Percentiles rank a stretch among this genome's conserved stretches.
Conservation (phyloP, 2,797 vertebrate species). For the Acanthurus leucopareius region DNA sequence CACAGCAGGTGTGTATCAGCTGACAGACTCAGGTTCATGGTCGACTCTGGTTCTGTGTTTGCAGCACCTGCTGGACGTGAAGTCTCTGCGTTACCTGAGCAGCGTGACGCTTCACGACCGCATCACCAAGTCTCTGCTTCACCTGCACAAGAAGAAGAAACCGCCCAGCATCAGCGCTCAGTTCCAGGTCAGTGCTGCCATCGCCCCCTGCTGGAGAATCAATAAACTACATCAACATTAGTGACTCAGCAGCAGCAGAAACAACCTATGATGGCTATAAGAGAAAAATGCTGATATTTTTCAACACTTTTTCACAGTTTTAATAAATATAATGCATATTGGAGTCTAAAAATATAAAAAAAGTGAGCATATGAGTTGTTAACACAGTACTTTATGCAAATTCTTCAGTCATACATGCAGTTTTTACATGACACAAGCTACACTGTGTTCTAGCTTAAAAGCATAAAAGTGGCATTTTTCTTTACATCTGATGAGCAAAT, state of each 20-base stretch:
- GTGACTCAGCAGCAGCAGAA: constrained; percentile 25
- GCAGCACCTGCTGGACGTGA: constrained; percentile 95
- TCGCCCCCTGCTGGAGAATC: constrained; percentile 48
- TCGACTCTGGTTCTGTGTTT: neutral
- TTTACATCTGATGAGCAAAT: neutral
- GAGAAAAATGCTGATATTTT: neutral
- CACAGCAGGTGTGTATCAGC: too few species aligned
- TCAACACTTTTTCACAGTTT: neutral
- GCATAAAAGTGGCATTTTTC: neutral
- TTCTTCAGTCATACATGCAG: neutral
- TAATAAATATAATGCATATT: neutral
- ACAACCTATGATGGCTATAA: rapidly evolving
- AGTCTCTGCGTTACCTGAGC: constrained; percentile 94
- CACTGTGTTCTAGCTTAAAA: neutral
- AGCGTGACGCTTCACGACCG: constrained; percentile 95
- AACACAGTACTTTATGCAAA: neutral
- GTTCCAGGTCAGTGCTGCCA: constrained; percentile 90
- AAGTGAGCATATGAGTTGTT: neutral
- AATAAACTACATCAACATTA: constrained; percentile 26
- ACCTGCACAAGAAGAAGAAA: constrained; percentile 98
- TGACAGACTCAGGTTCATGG: neutral
- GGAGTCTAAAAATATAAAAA: neutral
- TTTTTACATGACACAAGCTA: neutral
- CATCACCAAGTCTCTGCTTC: constrained; percentile 96
- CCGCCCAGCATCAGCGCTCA: constrained; percentile 97